phyloP scores from a whole-genome alignment of 1,140 invertebrate genomes.

The Solenopsis invicta region DNA sequence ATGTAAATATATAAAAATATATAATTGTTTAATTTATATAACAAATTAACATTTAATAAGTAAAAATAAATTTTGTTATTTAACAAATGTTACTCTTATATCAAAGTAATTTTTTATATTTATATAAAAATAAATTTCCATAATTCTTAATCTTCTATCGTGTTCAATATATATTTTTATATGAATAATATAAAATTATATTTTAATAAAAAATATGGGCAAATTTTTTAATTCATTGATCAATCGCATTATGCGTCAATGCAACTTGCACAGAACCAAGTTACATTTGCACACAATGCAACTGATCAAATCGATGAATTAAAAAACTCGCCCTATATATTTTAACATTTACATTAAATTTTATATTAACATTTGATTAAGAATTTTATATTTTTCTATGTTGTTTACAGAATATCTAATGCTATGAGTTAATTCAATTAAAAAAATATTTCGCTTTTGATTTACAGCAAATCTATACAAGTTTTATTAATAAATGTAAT shows the following conservation, averaged over 20 bases:
- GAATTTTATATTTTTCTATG: background rate
- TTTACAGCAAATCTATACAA: background rate
- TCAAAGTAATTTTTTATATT: background rate
- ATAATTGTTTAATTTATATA: conserved; percentile 52
- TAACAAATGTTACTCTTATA: background rate
- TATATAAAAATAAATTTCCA: background rate
- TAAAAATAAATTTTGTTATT: background rate
- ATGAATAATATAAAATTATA: background rate
- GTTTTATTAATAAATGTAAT: conserved; percentile 29
- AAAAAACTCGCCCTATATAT: no score
- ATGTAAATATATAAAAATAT: conserved; percentile 3
- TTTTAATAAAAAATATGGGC: background rate
- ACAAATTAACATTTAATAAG: background rate
- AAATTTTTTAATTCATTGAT: no score
- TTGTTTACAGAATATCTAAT: background rate
- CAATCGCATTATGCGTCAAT: no score
- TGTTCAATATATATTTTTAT: background rate
- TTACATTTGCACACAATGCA: no score
- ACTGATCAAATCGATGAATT: no score
- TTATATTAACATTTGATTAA: background rate
- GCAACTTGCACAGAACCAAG: no score
- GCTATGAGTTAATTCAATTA: background rate
- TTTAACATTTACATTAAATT: no score
- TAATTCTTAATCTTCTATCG: conserved; percentile 4
- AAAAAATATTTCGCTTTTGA: no score